Conservation (phyloP, 2,113 vertebrate genomes). For the Sminthopsis crassicaudata region DNA sequence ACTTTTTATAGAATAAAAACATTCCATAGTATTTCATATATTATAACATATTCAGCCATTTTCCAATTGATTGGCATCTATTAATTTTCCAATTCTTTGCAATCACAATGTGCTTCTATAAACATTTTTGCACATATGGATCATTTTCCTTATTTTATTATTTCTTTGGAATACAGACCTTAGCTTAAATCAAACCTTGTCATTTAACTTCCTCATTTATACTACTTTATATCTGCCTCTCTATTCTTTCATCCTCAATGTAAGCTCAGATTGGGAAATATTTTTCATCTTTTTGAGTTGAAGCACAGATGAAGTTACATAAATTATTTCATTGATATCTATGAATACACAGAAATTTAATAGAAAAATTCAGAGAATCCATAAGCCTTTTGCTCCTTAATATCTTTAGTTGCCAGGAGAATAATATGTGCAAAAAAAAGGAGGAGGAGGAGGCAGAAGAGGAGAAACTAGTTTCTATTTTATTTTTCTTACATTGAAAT, state of each 20-base stretch:
- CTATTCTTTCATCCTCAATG: neutral
- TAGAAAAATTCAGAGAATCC: slow-evolving; percentile 4
- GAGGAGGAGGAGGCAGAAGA: neutral
- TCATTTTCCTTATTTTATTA: no score
- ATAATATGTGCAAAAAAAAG: neutral
- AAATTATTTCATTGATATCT: slow-evolving; percentile 6
- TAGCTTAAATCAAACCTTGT: neutral
- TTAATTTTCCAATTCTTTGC: no score
- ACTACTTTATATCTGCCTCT: neutral
- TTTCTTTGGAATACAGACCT: no score
- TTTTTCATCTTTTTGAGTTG: neutral
- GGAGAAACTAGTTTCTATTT: neutral
- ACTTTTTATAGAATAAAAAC: no score
- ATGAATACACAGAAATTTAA: neutral
- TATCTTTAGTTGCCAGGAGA: slow-evolving; percentile 25
- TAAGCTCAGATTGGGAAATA: neutral
- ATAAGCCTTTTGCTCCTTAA: neutral
- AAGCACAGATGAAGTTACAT: neutral
- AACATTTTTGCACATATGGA: no score
- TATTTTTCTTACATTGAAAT: no score
- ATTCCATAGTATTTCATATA: no score
- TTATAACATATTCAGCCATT: no score
- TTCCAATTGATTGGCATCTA: no score
- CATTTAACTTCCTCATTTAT: neutral
- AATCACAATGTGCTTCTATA: no score